Conservation (phyloP, 2,113 vertebrate species). For the Anseranas semipalmata region DNA sequence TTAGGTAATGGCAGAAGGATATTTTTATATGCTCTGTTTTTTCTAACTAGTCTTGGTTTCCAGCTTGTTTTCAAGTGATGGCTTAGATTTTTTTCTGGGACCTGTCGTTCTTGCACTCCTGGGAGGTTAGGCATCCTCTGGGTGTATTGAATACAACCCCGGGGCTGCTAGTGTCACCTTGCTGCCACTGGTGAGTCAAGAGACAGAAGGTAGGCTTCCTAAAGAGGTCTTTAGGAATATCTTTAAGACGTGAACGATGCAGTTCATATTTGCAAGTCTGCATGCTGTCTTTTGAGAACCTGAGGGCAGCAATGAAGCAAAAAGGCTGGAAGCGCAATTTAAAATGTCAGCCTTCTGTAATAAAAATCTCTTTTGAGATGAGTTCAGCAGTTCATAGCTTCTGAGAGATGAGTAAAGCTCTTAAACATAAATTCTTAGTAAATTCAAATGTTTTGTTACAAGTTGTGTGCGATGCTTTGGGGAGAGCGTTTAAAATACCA, state of each 20-base stretch:
- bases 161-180: not conserved
- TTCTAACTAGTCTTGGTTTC: not conserved
- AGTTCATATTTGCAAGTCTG: not conserved
- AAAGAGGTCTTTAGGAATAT: not conserved
- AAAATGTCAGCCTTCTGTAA: not conserved
- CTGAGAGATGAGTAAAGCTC: not conserved
- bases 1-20: not conserved
- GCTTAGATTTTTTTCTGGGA: not conserved
- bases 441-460: not conserved
- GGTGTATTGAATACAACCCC: fast-evolving
- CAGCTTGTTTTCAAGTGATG: not conserved
- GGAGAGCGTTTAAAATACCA: not conserved
- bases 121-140: not conserved
- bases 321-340: not conserved
- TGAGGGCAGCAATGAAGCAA: not conserved
- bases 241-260: not conserved
- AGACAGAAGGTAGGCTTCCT: fast-evolving
- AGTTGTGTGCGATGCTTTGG: not conserved
- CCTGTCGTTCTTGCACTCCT: not conserved
- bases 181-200: fast-evolving
- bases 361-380: not conserved
- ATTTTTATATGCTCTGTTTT: not conserved
- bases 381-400: not conserved
- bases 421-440: not conserved
- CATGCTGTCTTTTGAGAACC: fast-evolving